Evolutionary conservation across 2,797 vertebrate genomes (phyloP).

Genomic region (Paguma larvata): DNA sequence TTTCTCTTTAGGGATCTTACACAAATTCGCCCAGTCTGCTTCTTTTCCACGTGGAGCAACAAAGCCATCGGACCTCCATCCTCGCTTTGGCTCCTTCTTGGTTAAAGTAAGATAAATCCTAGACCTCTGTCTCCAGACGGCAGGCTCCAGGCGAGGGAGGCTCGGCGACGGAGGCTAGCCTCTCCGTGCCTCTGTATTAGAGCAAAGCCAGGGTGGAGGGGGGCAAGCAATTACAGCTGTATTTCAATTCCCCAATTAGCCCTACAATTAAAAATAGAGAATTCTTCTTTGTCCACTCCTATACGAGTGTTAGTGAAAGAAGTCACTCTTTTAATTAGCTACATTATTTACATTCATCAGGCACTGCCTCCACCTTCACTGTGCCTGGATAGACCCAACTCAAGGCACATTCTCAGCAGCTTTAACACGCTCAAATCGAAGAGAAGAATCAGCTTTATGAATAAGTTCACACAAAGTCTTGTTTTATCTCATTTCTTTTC

Average conservation of each 20-base stretch:
- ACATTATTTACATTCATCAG: not conserved
- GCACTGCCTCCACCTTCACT: not conserved
- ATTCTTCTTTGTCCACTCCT: not conserved
- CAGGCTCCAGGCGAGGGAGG: not conserved
- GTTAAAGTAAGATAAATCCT: constrained; percentile 16
- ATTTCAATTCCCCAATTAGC: not conserved
- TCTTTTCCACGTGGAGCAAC: not conserved
- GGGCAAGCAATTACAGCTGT: not conserved
- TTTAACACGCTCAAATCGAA: not conserved
- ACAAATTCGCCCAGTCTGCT: not conserved
- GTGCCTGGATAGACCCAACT: not conserved
- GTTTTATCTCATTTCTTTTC: not conserved
- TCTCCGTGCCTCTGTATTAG: too few species aligned
- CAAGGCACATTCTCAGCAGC: not conserved
- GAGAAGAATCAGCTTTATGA: not conserved
- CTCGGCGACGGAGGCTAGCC: not conserved
- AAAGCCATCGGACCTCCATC: not conserved
- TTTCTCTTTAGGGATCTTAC: not conserved
- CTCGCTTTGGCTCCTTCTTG: not conserved
- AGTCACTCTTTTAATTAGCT: not conserved
- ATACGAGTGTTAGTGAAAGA: not conserved
- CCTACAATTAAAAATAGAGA: not conserved
- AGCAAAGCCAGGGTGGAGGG: not conserved
- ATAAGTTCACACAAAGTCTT: constrained; percentile 8
- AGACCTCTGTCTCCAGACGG: not conserved